Base-by-base conservation (phyloP, 92 coral and sea anemone genomes). In the Palythoa heliodiscus region DNA sequence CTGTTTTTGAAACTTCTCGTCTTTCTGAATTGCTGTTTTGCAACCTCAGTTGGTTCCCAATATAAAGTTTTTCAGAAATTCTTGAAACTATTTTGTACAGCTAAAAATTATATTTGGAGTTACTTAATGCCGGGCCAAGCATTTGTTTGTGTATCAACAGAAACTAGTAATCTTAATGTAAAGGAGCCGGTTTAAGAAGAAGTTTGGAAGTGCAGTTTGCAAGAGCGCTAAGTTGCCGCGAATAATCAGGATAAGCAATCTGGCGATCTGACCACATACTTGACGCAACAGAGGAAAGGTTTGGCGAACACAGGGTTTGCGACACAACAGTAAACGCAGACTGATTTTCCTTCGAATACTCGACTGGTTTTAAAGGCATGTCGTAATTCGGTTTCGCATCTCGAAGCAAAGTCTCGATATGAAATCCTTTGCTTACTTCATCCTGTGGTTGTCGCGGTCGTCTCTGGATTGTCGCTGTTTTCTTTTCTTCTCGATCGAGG, bases 261-360 rank as follows among this genome's bases (percentile, higher is more conserved):
- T 76, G 81, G 0, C 23, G 48, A n/a, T 53, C 48, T 25, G 78
- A n/a, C 78, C 78, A 74, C 15, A 22, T 20, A 50, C 61, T 24
- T 11, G 66, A 35, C 68, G 53, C 25, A 19, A 11, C 67, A 22
- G 79, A 52, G 5, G 81, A 76, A 53, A 20, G 43, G 11, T 24
- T 6, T 15, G 17, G 11, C 39, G 81, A 20, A 13, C 68, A 76
- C 63, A 54, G 14, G 7, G 14, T 40, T 29, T 80, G 67, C 22
- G 84, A 68, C 72, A 80, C 84, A 3, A 80, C 40, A 16, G n/a
- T 40, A 80, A 80, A 80, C 25, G 84, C 84, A 47, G 84, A 80
- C n/a, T n/a, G n/a, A 25, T 40, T 48, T 66, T 80, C 63, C 35
- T 80, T 80, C 66, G 22, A 48, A n/a, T 48, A 16, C 66, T 47